Percentiles rank a stretch among this genome's conserved stretches.
These are phyloP conservation scores for Aegotheles bennettii DNA, from an alignment of 2,113 vertebrate species.

Conservation along the genomic window DNA sequence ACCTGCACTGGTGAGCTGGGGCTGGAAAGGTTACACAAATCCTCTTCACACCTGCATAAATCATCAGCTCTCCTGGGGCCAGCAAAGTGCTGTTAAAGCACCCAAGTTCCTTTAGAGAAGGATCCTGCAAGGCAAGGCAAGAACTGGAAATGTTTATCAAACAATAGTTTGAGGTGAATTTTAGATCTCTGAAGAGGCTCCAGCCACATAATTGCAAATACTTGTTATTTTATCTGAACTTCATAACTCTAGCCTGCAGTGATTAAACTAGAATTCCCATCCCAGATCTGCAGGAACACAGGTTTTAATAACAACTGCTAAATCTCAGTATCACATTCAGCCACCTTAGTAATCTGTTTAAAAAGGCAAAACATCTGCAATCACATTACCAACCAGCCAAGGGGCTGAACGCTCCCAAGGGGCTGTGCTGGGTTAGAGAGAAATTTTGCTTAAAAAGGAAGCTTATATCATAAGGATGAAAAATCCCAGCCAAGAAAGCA, in stretches of 20 bases:
- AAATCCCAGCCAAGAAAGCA: not conserved
- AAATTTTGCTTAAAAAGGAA: not conserved
- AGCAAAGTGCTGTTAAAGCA: not conserved
- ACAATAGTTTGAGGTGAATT: not conserved
- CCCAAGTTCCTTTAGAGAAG: not conserved
- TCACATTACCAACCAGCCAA: not conserved
- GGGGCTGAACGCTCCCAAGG: not conserved
- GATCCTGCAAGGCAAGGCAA: not conserved
- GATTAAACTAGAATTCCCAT: constrained; percentile 34
- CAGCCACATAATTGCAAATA: constrained; percentile 21
- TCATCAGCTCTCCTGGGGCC: not conserved
- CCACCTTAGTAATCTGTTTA: not conserved
- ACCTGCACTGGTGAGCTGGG: not conserved
- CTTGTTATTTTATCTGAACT: not conserved
- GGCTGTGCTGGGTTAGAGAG: not conserved
- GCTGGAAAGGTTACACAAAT: not conserved
- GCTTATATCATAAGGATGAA: not conserved
- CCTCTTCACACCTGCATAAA: not conserved
- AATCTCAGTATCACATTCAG: not conserved
- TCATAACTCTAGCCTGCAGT: not conserved
- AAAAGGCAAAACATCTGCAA: constrained; percentile 8
- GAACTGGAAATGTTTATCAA: not conserved
- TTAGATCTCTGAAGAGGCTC: not conserved
- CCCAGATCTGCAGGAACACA: not conserved
- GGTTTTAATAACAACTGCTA: not conserved